Evolutionary conservation across 2,888 invertebrate genomes (phyloP), one percentile per base, ranked within the genome.

Genomic region (Mylabris sibirica): DNA sequence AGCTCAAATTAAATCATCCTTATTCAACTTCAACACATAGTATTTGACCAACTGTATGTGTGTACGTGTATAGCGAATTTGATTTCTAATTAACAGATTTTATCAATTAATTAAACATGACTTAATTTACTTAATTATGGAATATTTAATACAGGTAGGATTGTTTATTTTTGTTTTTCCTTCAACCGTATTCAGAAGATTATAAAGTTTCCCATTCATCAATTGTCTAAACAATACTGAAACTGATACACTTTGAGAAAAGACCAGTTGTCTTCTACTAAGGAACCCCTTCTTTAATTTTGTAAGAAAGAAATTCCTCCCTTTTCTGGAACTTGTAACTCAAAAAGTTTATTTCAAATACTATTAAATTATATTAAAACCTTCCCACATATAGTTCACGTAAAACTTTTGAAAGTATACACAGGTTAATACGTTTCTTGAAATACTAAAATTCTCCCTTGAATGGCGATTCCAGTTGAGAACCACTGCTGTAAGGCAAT

Each of bases 251-350:
- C 63, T 70, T 68, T 66, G 68, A 68, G 67, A 72, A 72, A 70
- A 72, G 70, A 49, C 49, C 68, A 66, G 70, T 68, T 68, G 69
- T n/a, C n/a, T n/a, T n/a, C n/a, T n/a, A n/a, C n/a, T n/a, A n/a
- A n/a, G n/a, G n/a, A n/a, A n/a, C n/a, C n/a, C n/a, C n/a, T n/a
- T n/a, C n/a, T n/a, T n/a, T n/a, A n/a, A n/a, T n/a, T n/a, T n/a
- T n/a, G n/a, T n/a, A n/a, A n/a, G n/a, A n/a, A n/a, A n/a, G n/a
- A n/a, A n/a, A n/a, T n/a, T n/a, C n/a, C n/a, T n/a, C n/a, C n/a
- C n/a, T n/a, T n/a, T n/a, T n/a, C n/a, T n/a, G n/a, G n/a, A n/a
- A n/a, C n/a, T n/a, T n/a, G n/a, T n/a, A n/a, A n/a, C n/a, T n/a
- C n/a, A n/a, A n/a, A n/a, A n/a, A n/a, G n/a, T n/a, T n/a, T n/a